A percentile compares a stretch with the other conserved stretches of the same genome.
phyloP scores from a whole-genome alignment of 2,888 invertebrate species.

The Athalia rosae region DNA sequence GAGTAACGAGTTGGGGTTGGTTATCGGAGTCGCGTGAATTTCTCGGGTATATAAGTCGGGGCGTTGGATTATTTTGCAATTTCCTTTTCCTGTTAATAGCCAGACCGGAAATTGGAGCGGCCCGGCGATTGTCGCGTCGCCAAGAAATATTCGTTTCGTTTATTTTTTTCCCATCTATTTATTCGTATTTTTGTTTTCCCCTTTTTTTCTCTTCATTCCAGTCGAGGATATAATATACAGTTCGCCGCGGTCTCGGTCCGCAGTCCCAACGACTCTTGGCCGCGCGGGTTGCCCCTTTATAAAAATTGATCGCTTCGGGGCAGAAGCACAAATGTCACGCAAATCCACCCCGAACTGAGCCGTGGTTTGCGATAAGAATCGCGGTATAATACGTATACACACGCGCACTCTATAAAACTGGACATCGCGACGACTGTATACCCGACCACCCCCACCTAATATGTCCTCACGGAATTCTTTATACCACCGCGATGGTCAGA shows the following conservation, averaged over 20 bases:
- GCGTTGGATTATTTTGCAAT: conserved; percentile 12
- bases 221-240: not conserved
- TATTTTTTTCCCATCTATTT: not conserved
- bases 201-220: not conserved
- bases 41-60: not conserved
- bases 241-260: not conserved
- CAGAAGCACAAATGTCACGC: conserved; percentile 26
- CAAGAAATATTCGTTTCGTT: not conserved
- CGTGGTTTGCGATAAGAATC: not conserved
- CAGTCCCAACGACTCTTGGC: not conserved
- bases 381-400: not conserved
- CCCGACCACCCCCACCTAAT: not conserved
- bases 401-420: not conserved
- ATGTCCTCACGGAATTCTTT: conserved; percentile 16
- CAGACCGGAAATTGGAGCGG: conserved; percentile 31
- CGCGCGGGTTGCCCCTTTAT: not conserved
- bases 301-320: conserved; percentile 12
- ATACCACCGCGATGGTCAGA: too few relatives aligned
- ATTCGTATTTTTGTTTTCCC: not conserved
- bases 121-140: conserved; percentile 6
- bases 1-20: not conserved
- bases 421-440: too few relatives aligned
- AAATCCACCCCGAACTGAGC: not conserved
- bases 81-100: conserved; percentile 37
- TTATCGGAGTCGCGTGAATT: not conserved